A percentile compares a stretch with the other conserved stretches of the same genome.
Evolutionary conservation across 2,888 invertebrate genomes (phyloP).

Genomic region (Dryadula phaetusa): DNA sequence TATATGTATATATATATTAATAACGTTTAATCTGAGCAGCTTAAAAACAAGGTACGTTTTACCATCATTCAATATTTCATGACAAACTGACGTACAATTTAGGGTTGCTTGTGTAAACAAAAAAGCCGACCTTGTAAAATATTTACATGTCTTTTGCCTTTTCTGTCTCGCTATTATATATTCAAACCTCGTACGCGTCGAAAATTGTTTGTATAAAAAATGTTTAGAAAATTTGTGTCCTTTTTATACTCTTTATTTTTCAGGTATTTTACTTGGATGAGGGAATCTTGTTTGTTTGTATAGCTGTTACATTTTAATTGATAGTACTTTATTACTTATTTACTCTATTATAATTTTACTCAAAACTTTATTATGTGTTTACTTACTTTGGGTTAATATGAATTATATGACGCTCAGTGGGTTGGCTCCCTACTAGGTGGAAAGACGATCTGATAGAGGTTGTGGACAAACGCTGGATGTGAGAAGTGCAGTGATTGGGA

Average conservation of each 20-base stretch:
- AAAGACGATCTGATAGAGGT: too few species aligned
- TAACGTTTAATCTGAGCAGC: neutral
- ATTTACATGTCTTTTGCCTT: conserved; percentile 64
- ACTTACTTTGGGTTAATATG: too few species aligned
- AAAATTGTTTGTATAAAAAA: conserved; percentile 63
- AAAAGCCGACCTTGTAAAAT: conserved; percentile 59
- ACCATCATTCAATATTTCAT: conserved; percentile 36
- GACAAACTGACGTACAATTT: conserved; percentile 40
- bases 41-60: conserved; percentile 5
- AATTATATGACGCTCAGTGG: too few species aligned
- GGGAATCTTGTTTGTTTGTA: conserved; percentile 29
- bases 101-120: conserved; percentile 48
- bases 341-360: too few species aligned
- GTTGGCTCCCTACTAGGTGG: too few species aligned
- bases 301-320: neutral
- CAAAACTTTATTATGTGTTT: too few species aligned
- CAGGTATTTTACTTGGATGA: conserved; percentile 37
- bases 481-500: too few species aligned
- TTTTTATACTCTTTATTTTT: conserved; percentile 42
- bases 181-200: conserved; percentile 57
- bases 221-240: conserved; percentile 48
- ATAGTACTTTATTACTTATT: neutral
- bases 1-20: too few species aligned
- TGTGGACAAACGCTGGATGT: too few species aligned
- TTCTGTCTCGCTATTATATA: conserved; percentile 57